A percentile compares a stretch with the other conserved stretches of the same genome.
These are phyloP conservation scores for Premnoplex brunnescens DNA, from an alignment of 2,797 vertebrate genomes.

Conservation along the genomic window DNA sequence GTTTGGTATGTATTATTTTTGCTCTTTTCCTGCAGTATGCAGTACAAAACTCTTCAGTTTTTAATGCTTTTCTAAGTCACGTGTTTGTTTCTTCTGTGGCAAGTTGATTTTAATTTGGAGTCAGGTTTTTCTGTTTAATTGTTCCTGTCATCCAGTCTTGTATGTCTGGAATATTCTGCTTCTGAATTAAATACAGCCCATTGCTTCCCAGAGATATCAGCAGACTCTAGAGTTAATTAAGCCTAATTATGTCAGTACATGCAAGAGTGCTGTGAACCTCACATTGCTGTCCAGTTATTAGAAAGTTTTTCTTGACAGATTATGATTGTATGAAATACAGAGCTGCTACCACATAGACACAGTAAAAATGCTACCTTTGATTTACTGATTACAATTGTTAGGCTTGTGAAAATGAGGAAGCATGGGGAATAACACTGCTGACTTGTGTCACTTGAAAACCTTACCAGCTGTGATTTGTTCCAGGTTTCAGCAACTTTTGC, in stretches of 20 bases:
- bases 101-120: background rate
- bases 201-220: background rate
- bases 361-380: background rate
- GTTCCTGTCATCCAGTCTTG: background rate
- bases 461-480: background rate
- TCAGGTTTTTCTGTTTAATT: background rate
- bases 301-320: background rate
- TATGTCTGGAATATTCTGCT: background rate
- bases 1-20: conserved; percentile 79
- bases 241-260: background rate
- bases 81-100: background rate
- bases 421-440: background rate
- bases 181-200: background rate
- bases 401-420: background rate
- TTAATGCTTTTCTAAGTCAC: background rate
- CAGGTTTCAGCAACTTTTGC: conserved; percentile 89
- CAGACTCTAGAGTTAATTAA: background rate
- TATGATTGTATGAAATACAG: background rate
- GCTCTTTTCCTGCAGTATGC: background rate
- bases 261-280: background rate
- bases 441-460: background rate
- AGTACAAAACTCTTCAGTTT: background rate
- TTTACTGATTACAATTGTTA: background rate
- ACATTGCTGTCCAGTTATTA: background rate
- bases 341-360: background rate